These are phyloP conservation scores for Odobenus rosmarus DNA, from an alignment of 2,113 vertebrate species.

Conservation along the genomic window DNA sequence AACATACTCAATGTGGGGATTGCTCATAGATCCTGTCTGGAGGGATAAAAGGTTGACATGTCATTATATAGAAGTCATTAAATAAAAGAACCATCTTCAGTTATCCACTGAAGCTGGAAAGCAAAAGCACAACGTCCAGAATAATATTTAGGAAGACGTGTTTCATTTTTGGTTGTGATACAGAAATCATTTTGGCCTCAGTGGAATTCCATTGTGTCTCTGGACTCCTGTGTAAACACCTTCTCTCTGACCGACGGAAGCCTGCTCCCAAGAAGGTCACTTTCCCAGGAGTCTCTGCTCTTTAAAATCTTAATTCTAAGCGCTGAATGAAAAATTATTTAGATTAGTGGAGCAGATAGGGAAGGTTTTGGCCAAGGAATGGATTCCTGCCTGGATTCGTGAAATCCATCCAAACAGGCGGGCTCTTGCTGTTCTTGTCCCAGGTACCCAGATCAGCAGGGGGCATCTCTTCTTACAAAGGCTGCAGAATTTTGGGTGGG, in stretches of 20 bases:
- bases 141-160: accelerated
- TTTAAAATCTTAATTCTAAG: neutral
- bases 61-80: neutral
- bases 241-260: too few species aligned
- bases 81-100: accelerated
- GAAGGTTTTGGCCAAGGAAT: neutral
- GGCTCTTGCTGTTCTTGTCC: neutral
- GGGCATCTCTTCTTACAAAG: neutral
- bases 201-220: accelerated
- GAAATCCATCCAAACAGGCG: neutral
- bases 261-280: neutral
- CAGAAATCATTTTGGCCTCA: accelerated
- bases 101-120: neutral
- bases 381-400: neutral
- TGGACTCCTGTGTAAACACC: accelerated
- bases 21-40: accelerated
- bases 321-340: neutral
- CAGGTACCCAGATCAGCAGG: neutral
- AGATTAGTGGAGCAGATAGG: neutral
- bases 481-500: accelerated
- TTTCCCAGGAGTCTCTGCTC: neutral
- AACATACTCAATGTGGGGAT: neutral
- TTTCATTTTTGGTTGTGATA: accelerated
- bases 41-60: accelerated
- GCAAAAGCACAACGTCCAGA: accelerated